Base-by-base conservation (phyloP, 2,888 invertebrate species). In the Caenorhabditis sp. region DNA sequence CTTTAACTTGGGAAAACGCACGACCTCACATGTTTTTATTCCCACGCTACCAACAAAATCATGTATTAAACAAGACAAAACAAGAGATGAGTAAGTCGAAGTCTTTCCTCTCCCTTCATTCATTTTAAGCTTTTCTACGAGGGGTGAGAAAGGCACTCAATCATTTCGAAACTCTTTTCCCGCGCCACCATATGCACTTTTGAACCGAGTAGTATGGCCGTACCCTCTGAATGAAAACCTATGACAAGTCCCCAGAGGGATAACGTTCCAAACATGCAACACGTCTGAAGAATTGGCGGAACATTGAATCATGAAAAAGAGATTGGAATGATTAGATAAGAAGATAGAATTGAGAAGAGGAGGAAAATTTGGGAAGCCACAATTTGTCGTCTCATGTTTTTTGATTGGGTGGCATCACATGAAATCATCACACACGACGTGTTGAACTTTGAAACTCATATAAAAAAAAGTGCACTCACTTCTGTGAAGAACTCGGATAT, bases 131-230 rank as follows among this genome's bases (percentile, higher is more conserved):
- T 54, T 63, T 63, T 63, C 41, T 44, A 44, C 63, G 24, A 35
- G 38, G 68, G 68, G 68, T 54, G 68, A 61, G 61, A 47, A 64
- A 64, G 41, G 38, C 70, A 79, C 79, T 70, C 79, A 79, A 79
- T 77, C 77, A 77, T 63, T 79, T 70, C 70, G 77, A 63, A 70
- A 79, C 70, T 64, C 70, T 66, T 51, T 35, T 54, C 35, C n/a
- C 31, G 35, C n/a, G n/a, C 49, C 56, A 51, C 74, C 69, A 77
- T 79, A 70, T 70, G 79, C 79, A 79, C 79, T 79, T 70, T 79
- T 31, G 79, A 79, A 35, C 31, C 16, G 54, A 54, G 8, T 5
- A 51, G 54, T n/a, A n/a, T 68, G 49, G 51, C 54, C 68, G n/a
- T 38, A 38, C 47, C 7, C 59, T 56, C 26, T 51, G 68, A 69